Conservation (phyloP, 2,797 vertebrate species). For the Enteromius mattozi region DNA sequence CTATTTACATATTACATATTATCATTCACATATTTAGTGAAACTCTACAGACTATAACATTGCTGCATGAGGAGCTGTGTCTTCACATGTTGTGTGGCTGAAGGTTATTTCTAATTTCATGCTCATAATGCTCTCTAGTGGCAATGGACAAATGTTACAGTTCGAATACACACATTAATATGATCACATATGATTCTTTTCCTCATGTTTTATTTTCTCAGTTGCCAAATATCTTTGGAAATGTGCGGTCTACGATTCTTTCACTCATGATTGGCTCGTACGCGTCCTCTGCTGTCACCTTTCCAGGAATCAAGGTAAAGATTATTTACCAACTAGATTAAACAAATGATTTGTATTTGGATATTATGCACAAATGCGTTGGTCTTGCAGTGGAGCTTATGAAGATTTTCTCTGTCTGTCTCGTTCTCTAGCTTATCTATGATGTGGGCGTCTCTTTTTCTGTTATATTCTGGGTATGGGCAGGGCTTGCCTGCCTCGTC, state of each 20-base stretch:
- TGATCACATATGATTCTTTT: not conserved
- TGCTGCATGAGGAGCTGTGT: not conserved
- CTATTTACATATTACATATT: not conserved
- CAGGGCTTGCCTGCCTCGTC: conserved; percentile 82
- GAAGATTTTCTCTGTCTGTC: not conserved
- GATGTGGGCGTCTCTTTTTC: conserved; percentile 59
- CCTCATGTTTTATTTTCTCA: conserved; percentile 45
- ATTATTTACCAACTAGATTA: not conserved
- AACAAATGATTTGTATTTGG: no score
- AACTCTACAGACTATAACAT: not conserved
- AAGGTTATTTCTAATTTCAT: not conserved
- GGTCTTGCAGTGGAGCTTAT: not conserved
- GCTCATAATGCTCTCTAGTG: conserved; percentile 32
- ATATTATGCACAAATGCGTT: not conserved
- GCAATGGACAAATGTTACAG: conserved; percentile 1
- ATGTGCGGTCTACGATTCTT: conserved; percentile 84
- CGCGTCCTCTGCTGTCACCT: conserved; percentile 89
- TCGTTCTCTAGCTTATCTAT: conserved; percentile 58
- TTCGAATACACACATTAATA: not conserved
- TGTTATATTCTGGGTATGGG: conserved; percentile 86
- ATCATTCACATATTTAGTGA: no score
- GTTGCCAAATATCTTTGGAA: conserved; percentile 91
- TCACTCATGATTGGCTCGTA: conserved; percentile 90
- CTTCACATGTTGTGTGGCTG: not conserved
- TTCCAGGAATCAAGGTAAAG: conserved; percentile 84